These are phyloP conservation scores for Dysdera silvatica DNA, from an alignment of 1,140 invertebrate genomes.

Conservation along the genomic window DNA sequence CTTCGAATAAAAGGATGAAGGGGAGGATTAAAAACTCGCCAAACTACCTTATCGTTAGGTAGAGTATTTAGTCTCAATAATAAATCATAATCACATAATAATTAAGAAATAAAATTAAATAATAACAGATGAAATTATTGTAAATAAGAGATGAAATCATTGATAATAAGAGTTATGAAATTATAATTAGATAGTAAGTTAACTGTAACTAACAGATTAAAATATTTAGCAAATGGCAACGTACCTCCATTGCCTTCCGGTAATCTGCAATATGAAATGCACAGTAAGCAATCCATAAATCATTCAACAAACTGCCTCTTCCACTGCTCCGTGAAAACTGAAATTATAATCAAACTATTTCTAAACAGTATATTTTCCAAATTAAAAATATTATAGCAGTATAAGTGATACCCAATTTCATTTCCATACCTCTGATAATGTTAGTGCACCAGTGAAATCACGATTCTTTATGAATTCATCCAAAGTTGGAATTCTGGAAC, in stretches of 20 bases:
- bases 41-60: too few species aligned
- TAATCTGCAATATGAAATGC: constrained; percentile 92
- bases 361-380: not conserved
- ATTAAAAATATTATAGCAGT: constrained; percentile 12
- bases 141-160: too few species aligned
- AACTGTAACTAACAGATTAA: not conserved
- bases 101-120: too few species aligned
- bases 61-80: too few species aligned
- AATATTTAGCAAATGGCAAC: constrained; percentile 30
- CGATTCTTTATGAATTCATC: constrained; percentile 80
- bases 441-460: constrained; percentile 90
- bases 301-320: constrained; percentile 54
- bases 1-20: too few species aligned
- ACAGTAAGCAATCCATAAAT: constrained; percentile 88
- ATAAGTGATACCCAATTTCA: not conserved
- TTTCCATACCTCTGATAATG: constrained; percentile 69
- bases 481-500: constrained; percentile 59
- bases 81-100: not conserved
- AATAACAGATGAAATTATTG: too few species aligned
- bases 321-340: constrained; percentile 52
- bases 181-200: not conserved
- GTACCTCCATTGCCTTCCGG: constrained; percentile 71
- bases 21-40: too few species aligned
- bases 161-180: too few species aligned
- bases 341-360: not conserved